Evolutionary conservation across 1,140 invertebrate species (phyloP), one percentile per base, ranked within the genome.

Genomic region (Drosophila tsacasi): DNA sequence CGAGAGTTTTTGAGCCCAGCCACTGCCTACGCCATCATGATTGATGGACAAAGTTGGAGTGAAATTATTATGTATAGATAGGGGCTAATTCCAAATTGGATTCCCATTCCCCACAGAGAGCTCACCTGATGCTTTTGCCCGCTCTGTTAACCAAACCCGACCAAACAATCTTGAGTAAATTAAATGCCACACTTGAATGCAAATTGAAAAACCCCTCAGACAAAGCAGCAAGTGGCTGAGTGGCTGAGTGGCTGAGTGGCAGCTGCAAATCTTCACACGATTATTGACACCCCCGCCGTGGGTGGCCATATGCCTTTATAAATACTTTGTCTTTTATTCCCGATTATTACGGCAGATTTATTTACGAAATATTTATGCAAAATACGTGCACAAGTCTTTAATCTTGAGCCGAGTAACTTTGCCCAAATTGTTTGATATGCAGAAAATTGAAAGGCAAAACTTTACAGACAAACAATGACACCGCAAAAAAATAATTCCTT

Each of bases 361-460:
- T 83, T 89, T 67, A 60, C 27, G 44, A 75, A 85, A 89, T 85
- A 89, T 89, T 90, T 89, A 85, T 89, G 85, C 85, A 85, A 89
- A 86, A 85, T 79, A 85, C 85, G 75, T 89, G 85, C 78, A 63
- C 63, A 89, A 89, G 81, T 79, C 85, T 89, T 89, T 85, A 89
- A 85, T 90, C 67, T 90, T 49, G 49, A 73, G 67, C 54, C 40
- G 47, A 50, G 66, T 13, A 89, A 89, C 69, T 89, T 82, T 86
- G 37, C 21, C 40, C 10, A 69, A 84, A 89, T 90, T 90, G 81
- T 64, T 81, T 90, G 81, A 84, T 82, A 90, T 84, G 85, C 85
- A 90, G 81, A 90, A 90, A 90, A 90, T 94, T 62, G 93, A 93
- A 79, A 94, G 65, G 58, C 74, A 76, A 90, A 89, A 89, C 85